Evolutionary conservation across 2,113 vertebrate genomes (phyloP).

Genomic region (Chascanopsetta lugubris): DNA sequence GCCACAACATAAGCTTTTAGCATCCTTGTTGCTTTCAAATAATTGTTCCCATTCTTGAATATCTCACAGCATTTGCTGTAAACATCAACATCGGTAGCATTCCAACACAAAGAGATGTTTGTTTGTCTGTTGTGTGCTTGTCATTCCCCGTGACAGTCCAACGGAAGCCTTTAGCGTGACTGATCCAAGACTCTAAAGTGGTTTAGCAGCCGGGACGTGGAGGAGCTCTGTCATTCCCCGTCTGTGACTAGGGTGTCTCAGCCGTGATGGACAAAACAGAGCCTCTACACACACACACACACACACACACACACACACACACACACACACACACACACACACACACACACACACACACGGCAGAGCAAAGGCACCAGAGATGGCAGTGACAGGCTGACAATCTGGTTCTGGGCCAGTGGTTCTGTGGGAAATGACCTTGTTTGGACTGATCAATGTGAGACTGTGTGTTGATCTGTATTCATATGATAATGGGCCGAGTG

Average conservation of each 20-base stretch:
- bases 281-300: background rate
- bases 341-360: conserved; percentile 21
- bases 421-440: conserved; percentile 75
- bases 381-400: conserved; percentile 54
- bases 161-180: conserved; percentile 13
- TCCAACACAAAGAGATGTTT: conserved; percentile 17
- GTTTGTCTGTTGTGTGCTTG: conserved; percentile 1
- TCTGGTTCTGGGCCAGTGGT: conserved; percentile 37
- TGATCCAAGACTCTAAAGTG: conserved; percentile 34
- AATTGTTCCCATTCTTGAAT: background rate
- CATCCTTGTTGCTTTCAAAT: background rate
- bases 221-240: conserved; percentile 55
- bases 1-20: background rate
- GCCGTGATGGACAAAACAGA: conserved; percentile 63
- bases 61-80: background rate
- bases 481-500: conserved; percentile 73
- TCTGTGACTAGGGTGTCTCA: conserved; percentile 56
- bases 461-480: conserved; percentile 67
- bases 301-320: conserved; percentile 17
- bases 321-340: conserved; percentile 24
- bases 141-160: conserved; percentile 23
- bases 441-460: conserved; percentile 59
- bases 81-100: conserved; percentile 7
- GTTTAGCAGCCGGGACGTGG: conserved; percentile 45
- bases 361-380: conserved; percentile 43